These are phyloP conservation scores for Hippopotamyrus pictus DNA, from an alignment of 2,797 vertebrate species.

Conservation along the genomic window DNA sequence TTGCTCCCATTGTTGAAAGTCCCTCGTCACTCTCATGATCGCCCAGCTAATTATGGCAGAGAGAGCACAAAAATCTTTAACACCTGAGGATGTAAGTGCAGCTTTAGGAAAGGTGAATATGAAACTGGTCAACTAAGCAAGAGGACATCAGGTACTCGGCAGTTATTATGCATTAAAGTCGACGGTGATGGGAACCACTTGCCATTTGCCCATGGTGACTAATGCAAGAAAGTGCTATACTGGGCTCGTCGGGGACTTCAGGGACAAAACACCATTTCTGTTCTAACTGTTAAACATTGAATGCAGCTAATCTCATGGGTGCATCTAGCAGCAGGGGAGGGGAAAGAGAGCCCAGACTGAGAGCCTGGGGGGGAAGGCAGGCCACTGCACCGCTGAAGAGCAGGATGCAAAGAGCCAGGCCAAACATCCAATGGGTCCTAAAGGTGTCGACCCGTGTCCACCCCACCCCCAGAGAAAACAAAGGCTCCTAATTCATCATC, in stretches of 20 bases:
- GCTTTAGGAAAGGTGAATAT: neutral
- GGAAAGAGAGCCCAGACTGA: neutral
- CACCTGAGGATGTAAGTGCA: neutral
- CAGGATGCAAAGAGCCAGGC: neutral
- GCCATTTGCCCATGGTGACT: neutral
- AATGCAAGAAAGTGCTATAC: neutral
- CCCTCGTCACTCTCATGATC: neutral
- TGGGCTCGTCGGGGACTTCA: neutral
- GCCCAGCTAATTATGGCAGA: neutral
- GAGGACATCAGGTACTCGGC: neutral
- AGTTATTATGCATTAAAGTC: neutral
- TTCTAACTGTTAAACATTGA: neutral
- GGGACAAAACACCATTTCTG: neutral
- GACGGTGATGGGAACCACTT: neutral
- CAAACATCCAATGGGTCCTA: neutral
- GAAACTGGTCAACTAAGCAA: neutral
- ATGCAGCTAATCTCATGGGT: neutral
- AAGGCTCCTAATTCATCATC: neutral
- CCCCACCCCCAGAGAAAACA: neutral
- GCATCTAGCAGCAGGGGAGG: neutral
- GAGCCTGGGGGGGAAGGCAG: neutral
- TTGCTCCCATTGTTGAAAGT: neutral
- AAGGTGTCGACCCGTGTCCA: neutral
- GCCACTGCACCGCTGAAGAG: neutral
- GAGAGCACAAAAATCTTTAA: neutral